A percentile compares a stretch with the other conserved stretches of the same genome.
Conservation (phyloP, 2,888 invertebrate species). For the Adelphocoris suturalis region DNA sequence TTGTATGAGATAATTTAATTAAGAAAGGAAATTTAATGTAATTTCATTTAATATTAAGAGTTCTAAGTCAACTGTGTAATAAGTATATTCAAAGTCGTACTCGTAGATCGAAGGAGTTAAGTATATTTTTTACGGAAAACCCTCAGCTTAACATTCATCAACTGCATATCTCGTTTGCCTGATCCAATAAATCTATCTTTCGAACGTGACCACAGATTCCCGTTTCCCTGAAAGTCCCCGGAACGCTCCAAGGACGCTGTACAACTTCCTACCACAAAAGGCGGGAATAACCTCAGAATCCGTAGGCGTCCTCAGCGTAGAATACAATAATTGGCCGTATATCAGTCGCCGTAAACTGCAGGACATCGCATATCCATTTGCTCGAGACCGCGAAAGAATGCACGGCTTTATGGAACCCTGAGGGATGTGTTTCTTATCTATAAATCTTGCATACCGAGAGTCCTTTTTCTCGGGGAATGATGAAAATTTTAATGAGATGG, state of each 20-base stretch:
- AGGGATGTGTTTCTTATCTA: not conserved
- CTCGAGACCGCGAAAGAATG: constrained; percentile 23
- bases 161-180: too few species aligned
- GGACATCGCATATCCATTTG: constrained; percentile 28
- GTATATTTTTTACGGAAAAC: too few species aligned
- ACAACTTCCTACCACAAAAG: constrained; percentile 6
- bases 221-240: not conserved
- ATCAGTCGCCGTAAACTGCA: constrained; percentile 31
- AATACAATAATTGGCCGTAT: constrained; percentile 34
- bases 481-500: constrained; percentile 24
- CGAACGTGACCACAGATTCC: not conserved
- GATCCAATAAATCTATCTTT: not conserved
- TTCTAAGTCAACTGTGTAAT: too few species aligned
- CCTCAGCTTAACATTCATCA: too few species aligned
- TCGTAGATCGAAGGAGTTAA: too few species aligned
- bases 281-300: constrained; percentile 16
- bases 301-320: not conserved
- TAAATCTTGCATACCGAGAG: not conserved
- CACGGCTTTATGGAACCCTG: constrained; percentile 5
- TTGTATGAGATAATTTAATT: too few species aligned
- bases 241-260: not conserved
- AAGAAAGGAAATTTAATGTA: too few species aligned
- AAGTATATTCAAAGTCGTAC: too few species aligned
- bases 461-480: not conserved
- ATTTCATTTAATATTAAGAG: too few species aligned